Evolutionary conservation across 2,113 vertebrate genomes (phyloP).

Genomic region (Albula goreensis): DNA sequence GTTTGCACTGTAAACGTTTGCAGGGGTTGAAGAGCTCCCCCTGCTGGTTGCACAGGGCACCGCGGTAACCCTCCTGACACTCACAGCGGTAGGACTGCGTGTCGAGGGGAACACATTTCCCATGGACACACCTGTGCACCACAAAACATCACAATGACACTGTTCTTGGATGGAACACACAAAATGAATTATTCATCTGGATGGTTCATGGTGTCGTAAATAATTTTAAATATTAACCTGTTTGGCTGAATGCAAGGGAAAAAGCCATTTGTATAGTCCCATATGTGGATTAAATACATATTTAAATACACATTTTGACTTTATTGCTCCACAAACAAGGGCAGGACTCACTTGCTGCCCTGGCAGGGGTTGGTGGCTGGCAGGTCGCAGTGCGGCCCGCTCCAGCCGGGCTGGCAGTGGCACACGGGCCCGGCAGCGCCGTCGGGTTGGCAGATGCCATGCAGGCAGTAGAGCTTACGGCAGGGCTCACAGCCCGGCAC

Average conservation of each 20-base stretch:
- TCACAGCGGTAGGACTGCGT: conserved; percentile 91
- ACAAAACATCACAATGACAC: too few relatives aligned
- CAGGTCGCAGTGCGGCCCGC: conserved; percentile 86
- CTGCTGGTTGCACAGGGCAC: conserved; percentile 91
- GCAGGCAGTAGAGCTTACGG: conserved; percentile 91
- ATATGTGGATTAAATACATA: not conserved
- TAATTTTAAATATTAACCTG: too few relatives aligned
- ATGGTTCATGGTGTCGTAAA: too few relatives aligned
- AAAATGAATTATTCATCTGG: not conserved
- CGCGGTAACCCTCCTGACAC: conserved; percentile 87
- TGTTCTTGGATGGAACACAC: not conserved
- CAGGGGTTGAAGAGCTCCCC: conserved; percentile 85
- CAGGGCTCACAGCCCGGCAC: conserved; percentile 95
- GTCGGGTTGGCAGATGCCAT: conserved; percentile 91
- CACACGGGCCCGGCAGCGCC: conserved; percentile 83
- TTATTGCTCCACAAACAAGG: too few relatives aligned
- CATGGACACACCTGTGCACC: conserved; percentile 83
- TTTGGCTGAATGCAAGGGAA: too few relatives aligned
- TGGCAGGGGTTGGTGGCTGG: conserved; percentile 80
- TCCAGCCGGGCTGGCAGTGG: conserved; percentile 92
- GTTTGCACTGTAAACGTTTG: conserved; percentile 73
- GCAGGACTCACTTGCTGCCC: conserved; percentile 84
- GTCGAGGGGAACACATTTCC: conserved; percentile 87
- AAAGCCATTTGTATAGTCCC: too few relatives aligned
- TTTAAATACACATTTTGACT: too few relatives aligned